Base-by-base conservation (phyloP, 2,888 invertebrate genomes). In the Amiota minor region DNA sequence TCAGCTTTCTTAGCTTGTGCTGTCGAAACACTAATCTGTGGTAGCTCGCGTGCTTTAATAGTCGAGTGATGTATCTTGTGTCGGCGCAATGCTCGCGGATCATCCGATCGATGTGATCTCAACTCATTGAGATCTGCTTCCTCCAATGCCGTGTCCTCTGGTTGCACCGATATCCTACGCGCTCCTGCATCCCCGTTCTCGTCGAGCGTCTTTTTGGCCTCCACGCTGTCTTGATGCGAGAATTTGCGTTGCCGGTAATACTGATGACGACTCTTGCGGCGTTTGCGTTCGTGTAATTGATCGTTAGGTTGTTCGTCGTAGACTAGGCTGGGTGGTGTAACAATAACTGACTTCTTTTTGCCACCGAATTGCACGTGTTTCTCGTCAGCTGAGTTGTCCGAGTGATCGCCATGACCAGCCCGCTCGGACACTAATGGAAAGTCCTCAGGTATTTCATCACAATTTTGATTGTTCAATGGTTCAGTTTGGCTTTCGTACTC, bases 121-220 rank as follows among this genome's bases (percentile, higher is more conserved):
- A 97, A 91, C 81, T 96, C 95, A 88, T 96, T 96, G 81, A 94
- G 93, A 90, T 96, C 96, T 49, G 93, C 92, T 82, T 95, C 90
- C 89, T 93, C 92, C 75, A 97, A 91, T 46, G 93, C 92, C 78
- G 95, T 94, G 88, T 96, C 96, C 81, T 94, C 95, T 56, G 94
- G 93, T 85, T 93, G 93, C 70, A 93, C 92, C 80, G 93, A 94
- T 79, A 93, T 91, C 77, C 93, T 91, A 64, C 93, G 91, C 81
- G 84, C 85, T 74, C 81, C 84, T 79, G 86, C 86, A 81, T 87
- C 87, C 79, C 87, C 87, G 81, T 86, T 87, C 78, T 89, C 89
- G 80, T 88, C 89, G 76, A 83, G 73, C 70, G 82, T 82, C 79
- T 87, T 88, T 81, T 86, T 88, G 76, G 81, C 78, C 80, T 89